Evolutionary conservation across 2,888 invertebrate species (phyloP), one percentile per base, ranked within the genome.

Genomic region (Yponomeuta evonymella): DNA sequence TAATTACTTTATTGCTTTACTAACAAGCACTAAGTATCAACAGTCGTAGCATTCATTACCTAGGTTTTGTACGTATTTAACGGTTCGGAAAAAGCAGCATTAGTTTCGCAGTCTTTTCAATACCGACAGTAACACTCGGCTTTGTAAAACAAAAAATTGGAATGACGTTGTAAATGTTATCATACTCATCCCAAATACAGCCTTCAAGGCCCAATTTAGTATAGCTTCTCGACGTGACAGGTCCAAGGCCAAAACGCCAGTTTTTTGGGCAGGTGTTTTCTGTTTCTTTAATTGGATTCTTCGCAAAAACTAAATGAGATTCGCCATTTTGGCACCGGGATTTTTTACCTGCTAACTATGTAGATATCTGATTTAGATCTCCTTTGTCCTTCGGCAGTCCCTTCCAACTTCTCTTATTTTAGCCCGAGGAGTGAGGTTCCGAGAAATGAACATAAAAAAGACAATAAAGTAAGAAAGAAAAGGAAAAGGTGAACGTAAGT

Each of bases 291-390:
- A 78, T 78, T 76, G 75, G 75, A 74, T 66, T 10, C 66, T 43
- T 72, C 71, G 62, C 72, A 68, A 74, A 75, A 75, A 73, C 73
- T 68, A 75, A 76, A 76, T 78, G 71, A 75, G 75, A 73, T 74
- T 73, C 73, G 62, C 48, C 70, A 70, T 72, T 75, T 76, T 75
- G 73, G 73, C 70, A 74, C 72, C 73, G 74, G 74, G 73, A 72
- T 71, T 72, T 15, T 65, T 70, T 70, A 10, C 43, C 64, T 70
- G 65, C n/a, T 62, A 58, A 15, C 43, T 43, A 43, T 43, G 9
- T 43, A 43, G 43, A 43, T 15, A 58, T 58, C 64, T 64, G 64
- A 67, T 67, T 67, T 67, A 36, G 43, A 33, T 65, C 65, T 30
- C 65, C 33, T 65, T 65, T 65, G 65, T 29, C 33, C 11, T 10